phyloP scores from a whole-genome alignment of 2,797 vertebrate genomes.

The Pipistrellus nathusii region DNA sequence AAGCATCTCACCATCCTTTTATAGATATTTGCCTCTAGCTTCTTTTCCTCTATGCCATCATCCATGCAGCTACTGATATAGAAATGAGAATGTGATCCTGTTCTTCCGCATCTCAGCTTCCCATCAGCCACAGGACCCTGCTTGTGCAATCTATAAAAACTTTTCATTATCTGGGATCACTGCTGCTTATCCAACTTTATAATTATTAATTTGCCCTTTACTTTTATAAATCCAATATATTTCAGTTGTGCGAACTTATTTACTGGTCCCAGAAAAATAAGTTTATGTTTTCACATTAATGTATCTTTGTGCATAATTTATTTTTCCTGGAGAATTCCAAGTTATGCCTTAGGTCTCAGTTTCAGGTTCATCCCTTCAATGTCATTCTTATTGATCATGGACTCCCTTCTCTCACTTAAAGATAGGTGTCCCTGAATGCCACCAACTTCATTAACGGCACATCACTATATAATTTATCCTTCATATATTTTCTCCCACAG shows the following conservation, averaged over 20 bases:
- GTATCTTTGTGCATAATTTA: neutral
- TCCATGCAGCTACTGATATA: neutral
- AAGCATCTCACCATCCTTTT: too few relatives aligned
- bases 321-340: neutral
- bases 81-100: neutral
- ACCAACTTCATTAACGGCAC: neutral
- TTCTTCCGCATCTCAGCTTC: neutral
- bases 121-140: neutral
- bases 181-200: neutral
- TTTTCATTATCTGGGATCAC: neutral
- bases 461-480: neutral
- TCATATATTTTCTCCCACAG: neutral
- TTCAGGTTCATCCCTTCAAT: neutral
- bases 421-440: neutral
- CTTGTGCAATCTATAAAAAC: neutral
- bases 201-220: neutral
- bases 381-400: neutral
- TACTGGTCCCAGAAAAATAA: neutral
- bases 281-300: neutral
- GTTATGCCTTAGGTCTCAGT: neutral
- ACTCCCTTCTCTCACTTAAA: neutral
- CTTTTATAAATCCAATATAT: neutral
- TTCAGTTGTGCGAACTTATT: neutral
- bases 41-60: neutral
- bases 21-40: neutral